These are phyloP conservation scores for Drosophila testacea DNA, from an alignment of 2,888 invertebrate species.

Conservation along the genomic window DNA sequence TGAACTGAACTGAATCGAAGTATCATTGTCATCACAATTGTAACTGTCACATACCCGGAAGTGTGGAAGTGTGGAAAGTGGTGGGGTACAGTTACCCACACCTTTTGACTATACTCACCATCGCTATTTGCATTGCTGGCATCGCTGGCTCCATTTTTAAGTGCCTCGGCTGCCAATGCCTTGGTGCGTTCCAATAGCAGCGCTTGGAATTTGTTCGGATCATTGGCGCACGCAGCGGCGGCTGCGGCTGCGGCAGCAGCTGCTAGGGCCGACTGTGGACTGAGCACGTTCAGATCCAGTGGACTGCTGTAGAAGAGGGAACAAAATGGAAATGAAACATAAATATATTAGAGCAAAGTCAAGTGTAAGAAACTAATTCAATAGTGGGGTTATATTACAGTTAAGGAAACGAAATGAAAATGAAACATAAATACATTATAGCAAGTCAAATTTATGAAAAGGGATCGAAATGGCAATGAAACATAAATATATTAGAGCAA, in stretches of 20 bases:
- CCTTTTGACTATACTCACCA: slow-evolving; percentile 58
- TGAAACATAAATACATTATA: too few relatives aligned
- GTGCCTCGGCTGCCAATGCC: slow-evolving; percentile 87
- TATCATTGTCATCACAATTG: slow-evolving; percentile 7
- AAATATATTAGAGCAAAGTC: not conserved
- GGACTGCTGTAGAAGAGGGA: slow-evolving; percentile 67
- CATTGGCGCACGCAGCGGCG: slow-evolving; percentile 87
- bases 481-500: not conserved
- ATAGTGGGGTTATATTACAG: too few relatives aligned
- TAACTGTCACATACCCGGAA: slow-evolving; percentile 5
- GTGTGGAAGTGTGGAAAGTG: not conserved
- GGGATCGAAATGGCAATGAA: not conserved
- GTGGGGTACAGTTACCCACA: slow-evolving; percentile 10
- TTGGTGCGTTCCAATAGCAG: slow-evolving; percentile 92
- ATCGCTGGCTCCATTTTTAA: slow-evolving; percentile 83
- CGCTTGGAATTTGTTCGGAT: slow-evolving; percentile 89
- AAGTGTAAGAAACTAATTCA: not conserved
- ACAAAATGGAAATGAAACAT: slow-evolving; percentile 42
- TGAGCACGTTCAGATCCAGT: slow-evolving; percentile 88
- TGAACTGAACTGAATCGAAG: slow-evolving; percentile 1
- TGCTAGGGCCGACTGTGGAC: slow-evolving; percentile 86
- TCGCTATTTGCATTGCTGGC: slow-evolving; percentile 66
- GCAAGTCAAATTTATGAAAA: not conserved
- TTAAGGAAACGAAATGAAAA: not conserved
- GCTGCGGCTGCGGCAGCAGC: slow-evolving; percentile 89